Base-by-base conservation (phyloP, 2,113 vertebrate species). In the Halichoerus grypus region DNA sequence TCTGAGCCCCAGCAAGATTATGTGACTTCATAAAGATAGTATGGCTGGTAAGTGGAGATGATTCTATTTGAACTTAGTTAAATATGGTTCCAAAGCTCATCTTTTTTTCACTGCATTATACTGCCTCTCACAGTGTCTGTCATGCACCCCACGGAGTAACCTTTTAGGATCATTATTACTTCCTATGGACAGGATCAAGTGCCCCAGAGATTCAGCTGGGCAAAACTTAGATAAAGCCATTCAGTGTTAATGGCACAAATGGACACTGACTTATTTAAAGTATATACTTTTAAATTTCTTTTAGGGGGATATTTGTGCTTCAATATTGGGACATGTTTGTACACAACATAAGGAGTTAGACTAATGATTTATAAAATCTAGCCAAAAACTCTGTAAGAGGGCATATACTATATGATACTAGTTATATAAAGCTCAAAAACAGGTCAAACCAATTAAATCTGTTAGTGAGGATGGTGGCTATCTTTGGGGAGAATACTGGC, bases 351-450 rank as follows among this genome's bases (percentile, higher is more conserved):
- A 82, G 49, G 67, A 90, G 26, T 87, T 63, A 79, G 81, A 81
- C 24, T 89, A 88, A 83, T 36, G 9, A 90, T 91, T 63, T 92
- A 67, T 91, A 63, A 55, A 63, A 89, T 74, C 9, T 90, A 86
- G 13, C 76, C 22, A 71, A 55, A 63, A 39, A 7, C 65, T 86
- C 46, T 79, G 42, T 59, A 92, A 95, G 72, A 86, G n/a, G 31
- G 74, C 14, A 3, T 92, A 28, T 61, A 42, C n/a, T 53, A 46
- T 71, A 55, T 83, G 31, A 72, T 85, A 85, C 31, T 16, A 36
- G 63, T 90, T 76, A 81, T 42, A 74, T 55, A 67, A 95, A 97
- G 59, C 79, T 95, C 42, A 94, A 74, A 95, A 90, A 71, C 22
- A 94, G 72, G 7, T 67, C 87, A 92, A 79, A 72, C 9, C 12